A percentile compares a stretch with the other conserved stretches of the same genome.
phyloP scores from a whole-genome alignment of 2,113 vertebrate species.

The Ictalurus punctatus region DNA sequence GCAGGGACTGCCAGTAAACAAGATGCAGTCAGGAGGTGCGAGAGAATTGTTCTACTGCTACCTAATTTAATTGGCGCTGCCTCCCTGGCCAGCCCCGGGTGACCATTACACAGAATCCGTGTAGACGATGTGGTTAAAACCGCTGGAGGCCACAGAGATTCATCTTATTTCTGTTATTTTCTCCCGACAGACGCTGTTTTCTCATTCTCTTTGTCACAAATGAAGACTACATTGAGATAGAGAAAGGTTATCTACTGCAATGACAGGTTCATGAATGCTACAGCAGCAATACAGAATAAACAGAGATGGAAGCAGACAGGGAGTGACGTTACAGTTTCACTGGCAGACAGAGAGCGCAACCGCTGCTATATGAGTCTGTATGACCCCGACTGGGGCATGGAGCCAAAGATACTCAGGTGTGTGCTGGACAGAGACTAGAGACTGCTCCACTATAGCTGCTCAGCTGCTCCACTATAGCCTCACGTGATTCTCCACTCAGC shows the following conservation, averaged over 20 bases:
- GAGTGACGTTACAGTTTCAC: conserved; percentile 15
- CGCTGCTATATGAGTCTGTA: conserved; percentile 14
- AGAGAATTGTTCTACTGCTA: conserved; percentile 51
- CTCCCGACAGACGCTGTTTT: conserved; percentile 19
- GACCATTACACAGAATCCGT: conserved; percentile 51
- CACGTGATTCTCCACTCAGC: conserved; percentile 29
- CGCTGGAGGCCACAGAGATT: conserved; percentile 42
- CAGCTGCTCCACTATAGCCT: conserved; percentile 16
- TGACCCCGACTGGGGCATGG: conserved; percentile 3
- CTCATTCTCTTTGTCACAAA: conserved; percentile 37
- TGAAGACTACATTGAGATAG: conserved; percentile 29
- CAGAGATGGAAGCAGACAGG: conserved; percentile 18
- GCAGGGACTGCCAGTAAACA: conserved; percentile 48
- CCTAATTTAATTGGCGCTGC: conserved; percentile 61
- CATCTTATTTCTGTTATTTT: conserved; percentile 40
- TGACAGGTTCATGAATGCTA: conserved; percentile 36
- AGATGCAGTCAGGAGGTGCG: conserved; percentile 49
- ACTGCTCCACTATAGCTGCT: conserved; percentile 22
- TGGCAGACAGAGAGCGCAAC: not conserved
- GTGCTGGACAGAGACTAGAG: conserved; percentile 5
- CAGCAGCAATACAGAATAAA: conserved; percentile 8
- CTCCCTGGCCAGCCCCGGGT: conserved; percentile 54
- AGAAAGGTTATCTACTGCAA: conserved; percentile 35
- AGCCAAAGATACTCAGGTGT: conserved; percentile 29
- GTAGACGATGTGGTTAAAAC: conserved; percentile 52